Base-by-base conservation (phyloP, 2,113 vertebrate species). In the Trematomus loennbergii region DNA sequence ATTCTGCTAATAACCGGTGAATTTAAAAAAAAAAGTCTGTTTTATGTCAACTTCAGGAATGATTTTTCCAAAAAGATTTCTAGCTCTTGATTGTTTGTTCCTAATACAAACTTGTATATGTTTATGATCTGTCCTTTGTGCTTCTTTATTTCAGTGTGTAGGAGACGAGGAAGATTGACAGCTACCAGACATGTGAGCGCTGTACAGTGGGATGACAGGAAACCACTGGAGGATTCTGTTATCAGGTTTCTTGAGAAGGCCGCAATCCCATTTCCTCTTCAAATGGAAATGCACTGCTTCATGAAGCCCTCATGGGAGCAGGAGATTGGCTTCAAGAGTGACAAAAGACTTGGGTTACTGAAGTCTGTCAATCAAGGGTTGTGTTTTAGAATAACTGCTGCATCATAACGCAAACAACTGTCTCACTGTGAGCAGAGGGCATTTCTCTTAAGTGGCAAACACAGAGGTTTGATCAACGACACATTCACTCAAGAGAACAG, bases 181-280 rank as follows among this genome's bases (percentile, higher is more conserved):
- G 59, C 74, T 6, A 18, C 22, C 9, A 46, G 9, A 17, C 0
- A 6, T 16, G 29, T 12, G 33, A 17, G 2, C 12, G 22, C 12
- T 3, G 1, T 60, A 33, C 5, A 72, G 13, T 2, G 18, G 33
- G 16, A 53, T 54, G 36, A 69, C 4, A 33, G 53, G 53, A 65
- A 84, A 79, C 20, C 0, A 25, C 40, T 52, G 66, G 1, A 72
- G 68, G 36, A 17, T 68, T 72, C 12, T 15, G 13, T 72, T 36
- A 55, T 60, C 0, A 1, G 15, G 17, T 8, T 29, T 60, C 10
- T 55, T 49, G 2, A 57, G 40, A 59, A 55, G 55, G 49, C 40
- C 1, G 0, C 52, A n/a, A n/a, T 33, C 22, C 15, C 15, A 25
- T 46, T 20, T 2, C 36, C 58, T 59, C 45, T 8, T 18, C 50